phyloP scores from a whole-genome alignment of 2,797 vertebrate species.

The Tapirus indicus region DNA sequence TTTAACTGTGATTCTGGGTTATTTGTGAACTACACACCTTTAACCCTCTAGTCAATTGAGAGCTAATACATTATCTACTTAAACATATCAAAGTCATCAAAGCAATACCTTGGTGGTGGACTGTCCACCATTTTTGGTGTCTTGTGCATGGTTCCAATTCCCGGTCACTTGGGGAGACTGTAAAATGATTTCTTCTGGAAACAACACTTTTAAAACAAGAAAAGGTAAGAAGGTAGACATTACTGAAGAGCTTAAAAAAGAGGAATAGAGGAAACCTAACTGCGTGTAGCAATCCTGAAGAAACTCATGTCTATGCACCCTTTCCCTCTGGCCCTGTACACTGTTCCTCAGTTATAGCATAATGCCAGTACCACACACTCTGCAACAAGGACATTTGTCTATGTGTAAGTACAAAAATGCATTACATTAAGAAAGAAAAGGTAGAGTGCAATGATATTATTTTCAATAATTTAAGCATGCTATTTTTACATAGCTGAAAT shows the following conservation, averaged over 20 bases:
- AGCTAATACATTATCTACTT: accelerated
- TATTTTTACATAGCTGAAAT: neutral
- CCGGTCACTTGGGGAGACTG: slow-evolving; percentile 87
- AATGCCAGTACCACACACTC: accelerated
- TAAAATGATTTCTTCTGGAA: slow-evolving; percentile 90
- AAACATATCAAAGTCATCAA: neutral
- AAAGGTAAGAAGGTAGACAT: slow-evolving; percentile 29
- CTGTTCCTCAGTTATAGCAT: neutral
- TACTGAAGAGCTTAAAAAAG: neutral
- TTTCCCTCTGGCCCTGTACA: too few relatives aligned
- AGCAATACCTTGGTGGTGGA: slow-evolving; percentile 78
- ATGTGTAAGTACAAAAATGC: neutral
- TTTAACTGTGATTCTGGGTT: neutral
- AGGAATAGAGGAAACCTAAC: neutral
- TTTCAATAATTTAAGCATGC: neutral
- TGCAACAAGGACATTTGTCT: too few relatives aligned
- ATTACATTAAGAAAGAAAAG: neutral
- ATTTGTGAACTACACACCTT: neutral
- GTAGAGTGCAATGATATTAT: neutral
- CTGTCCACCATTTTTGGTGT: slow-evolving; percentile 31
- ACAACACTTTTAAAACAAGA: slow-evolving; percentile 90
- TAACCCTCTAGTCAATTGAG: neutral
- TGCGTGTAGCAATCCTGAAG: neutral
- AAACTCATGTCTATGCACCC: neutral
- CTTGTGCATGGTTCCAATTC: slow-evolving; percentile 71